A percentile compares a stretch with the other conserved stretches of the same genome.
These are phyloP conservation scores for Heliconius charithonia DNA, from an alignment of 2,888 invertebrate genomes.

Conservation along the genomic window DNA sequence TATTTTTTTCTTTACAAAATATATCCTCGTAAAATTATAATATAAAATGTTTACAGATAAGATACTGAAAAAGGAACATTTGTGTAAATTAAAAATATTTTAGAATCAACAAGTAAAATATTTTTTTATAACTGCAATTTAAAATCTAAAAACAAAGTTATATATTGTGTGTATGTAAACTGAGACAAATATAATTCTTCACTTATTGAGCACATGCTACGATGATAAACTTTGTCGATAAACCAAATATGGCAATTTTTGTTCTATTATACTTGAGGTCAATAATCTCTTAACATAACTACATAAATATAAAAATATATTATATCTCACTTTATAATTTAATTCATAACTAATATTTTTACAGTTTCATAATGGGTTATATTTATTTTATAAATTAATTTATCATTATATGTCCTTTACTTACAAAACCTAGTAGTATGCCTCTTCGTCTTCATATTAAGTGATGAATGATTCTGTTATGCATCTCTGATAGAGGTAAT, in stretches of 20 bases:
- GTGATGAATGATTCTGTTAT: not conserved
- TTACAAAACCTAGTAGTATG: not conserved
- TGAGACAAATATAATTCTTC: constrained; percentile 3
- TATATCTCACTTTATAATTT: not conserved
- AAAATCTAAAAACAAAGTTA: not conserved
- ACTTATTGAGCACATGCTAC: constrained; percentile 27
- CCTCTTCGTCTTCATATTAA: not conserved
- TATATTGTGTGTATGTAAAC: not conserved
- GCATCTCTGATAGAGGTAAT: not conserved
- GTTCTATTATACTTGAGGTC: constrained; percentile 3
- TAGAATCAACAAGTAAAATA: too few species aligned
- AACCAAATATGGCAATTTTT: constrained; percentile 21
- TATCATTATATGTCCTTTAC: not conserved
- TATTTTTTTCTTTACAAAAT: not conserved
- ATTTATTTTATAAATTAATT: not conserved
- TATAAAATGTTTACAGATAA: not conserved
- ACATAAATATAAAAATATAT: not conserved
- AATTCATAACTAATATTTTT: not conserved
- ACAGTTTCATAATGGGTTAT: not conserved
- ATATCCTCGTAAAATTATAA: too few species aligned
- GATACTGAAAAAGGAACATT: not conserved
- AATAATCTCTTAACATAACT: constrained; percentile 13
- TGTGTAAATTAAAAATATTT: too few species aligned
- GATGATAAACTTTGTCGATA: constrained; percentile 34
- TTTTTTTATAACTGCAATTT: too few species aligned